Base-by-base conservation (phyloP, 2,113 vertebrate genomes). In the Geococcyx californianus region DNA sequence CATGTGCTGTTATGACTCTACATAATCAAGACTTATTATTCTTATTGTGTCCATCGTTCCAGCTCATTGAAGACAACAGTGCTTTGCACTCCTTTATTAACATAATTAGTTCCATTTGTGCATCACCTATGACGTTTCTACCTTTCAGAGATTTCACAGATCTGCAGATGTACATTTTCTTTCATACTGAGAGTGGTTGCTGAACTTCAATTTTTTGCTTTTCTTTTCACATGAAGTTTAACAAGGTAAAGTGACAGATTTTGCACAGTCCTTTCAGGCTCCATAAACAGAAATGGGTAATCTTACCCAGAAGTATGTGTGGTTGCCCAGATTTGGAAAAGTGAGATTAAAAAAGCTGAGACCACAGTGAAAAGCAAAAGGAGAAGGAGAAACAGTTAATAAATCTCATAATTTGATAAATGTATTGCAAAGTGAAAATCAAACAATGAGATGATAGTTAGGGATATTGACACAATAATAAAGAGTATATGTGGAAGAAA, bases 1-100 rank as follows among this genome's bases (percentile, higher is more conserved):
- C 2, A 0, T 63, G 14, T 7, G 29, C 13, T 15, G 29, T 26
- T 59, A 11, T 40, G 7, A 9, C 7, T 28, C 13, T 23, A 3
- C 2, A n/a, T 13, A 56, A 59, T 34, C 5, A 8, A 56, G 29
- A 29, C 4, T 49, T 31, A n/a, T 4, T 56, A 81, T 36, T 10
- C 20, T 87, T 34, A 15, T 9, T 36, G 9, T 33, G 33, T 33
- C 31, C n/a, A 18, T 49, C 80, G 59, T 16, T 56, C 58, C 73
- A 66, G 1, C 8, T 60, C 45, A 21, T 11, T 34, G 52, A 20
- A 63, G 20, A 52, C 18, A 60, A 47, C 19, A 40, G 16, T 51
- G 36, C 5, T 69, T 83, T 51, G 8, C 10, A n/a, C 12, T 47
- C 24, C 8, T 36, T 5, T 9, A 21, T 40, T 89, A 24, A 49